These are phyloP conservation scores for Tenthredo livida DNA, from an alignment of 2,888 invertebrate genomes.

Conservation along the genomic window DNA sequence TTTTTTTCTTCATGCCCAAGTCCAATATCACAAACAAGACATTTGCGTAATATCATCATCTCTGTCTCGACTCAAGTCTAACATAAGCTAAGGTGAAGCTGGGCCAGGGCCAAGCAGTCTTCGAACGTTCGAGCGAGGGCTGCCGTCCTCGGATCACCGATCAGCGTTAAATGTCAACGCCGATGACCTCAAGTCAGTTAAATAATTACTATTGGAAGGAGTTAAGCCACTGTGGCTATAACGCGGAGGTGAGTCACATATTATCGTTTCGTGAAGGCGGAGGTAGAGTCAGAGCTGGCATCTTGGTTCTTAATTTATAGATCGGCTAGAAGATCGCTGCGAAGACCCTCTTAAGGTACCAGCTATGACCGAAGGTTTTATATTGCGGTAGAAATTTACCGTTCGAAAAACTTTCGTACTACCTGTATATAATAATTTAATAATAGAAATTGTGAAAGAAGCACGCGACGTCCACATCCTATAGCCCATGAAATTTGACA, in stretches of 20 bases:
- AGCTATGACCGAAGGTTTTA: not conserved
- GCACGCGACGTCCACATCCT: not conserved
- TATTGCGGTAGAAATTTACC: slow-evolving; percentile 29
- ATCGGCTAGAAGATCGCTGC: slow-evolving; percentile 6
- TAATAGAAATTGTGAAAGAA: slow-evolving; percentile 37
- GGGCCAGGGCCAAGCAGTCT: slow-evolving; percentile 35
- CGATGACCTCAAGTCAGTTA: slow-evolving; percentile 69
- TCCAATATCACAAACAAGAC: slow-evolving; percentile 7
- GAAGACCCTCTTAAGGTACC: slow-evolving; percentile 4
- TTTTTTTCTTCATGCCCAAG: not conserved
- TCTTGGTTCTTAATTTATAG: slow-evolving; percentile 28
- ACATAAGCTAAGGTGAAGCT: not conserved
- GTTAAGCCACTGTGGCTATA: not conserved
- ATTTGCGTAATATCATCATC: slow-evolving; percentile 9
- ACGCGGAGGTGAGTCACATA: slow-evolving; percentile 64
- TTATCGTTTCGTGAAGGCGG: slow-evolving; percentile 9
- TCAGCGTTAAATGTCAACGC: slow-evolving; percentile 72
- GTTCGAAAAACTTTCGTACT: slow-evolving; percentile 27
- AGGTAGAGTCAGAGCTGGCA: slow-evolving; percentile 28
- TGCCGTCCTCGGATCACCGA: slow-evolving; percentile 43
- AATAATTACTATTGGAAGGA: slow-evolving; percentile 70
- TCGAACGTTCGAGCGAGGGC: slow-evolving; percentile 59
- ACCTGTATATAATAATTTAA: not conserved
- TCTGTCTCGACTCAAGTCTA: not conserved
- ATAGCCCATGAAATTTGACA: slow-evolving; percentile 30